These are phyloP conservation scores for Sipha maydis DNA, from an alignment of 2,888 invertebrate genomes.

Conservation along the genomic window DNA sequence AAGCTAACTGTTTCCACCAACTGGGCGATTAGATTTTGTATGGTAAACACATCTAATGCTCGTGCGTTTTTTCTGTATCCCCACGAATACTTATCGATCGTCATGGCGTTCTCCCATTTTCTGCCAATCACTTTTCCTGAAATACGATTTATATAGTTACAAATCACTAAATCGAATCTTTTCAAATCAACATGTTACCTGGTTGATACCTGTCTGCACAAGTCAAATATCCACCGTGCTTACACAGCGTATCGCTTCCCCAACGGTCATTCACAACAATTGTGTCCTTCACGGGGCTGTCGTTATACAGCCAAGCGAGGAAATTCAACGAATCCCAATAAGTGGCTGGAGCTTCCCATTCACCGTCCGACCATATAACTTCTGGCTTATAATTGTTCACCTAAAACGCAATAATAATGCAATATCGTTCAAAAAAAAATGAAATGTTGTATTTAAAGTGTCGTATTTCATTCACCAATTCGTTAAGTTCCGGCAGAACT, in stretches of 20 bases:
- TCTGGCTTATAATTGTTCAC: constrained; percentile 72
- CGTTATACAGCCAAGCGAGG: constrained; percentile 92
- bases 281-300: constrained; percentile 87
- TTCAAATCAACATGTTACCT: constrained; percentile 69
- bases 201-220: constrained; percentile 86
- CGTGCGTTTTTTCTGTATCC: constrained; percentile 81
- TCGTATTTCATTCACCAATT: constrained; percentile 71
- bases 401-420: constrained; percentile 62
- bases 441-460: not conserved
- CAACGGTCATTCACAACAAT: constrained; percentile 95
- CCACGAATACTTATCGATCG: constrained; percentile 88
- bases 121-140: constrained; percentile 75
- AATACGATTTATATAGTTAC: not conserved
- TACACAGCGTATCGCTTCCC: constrained; percentile 82
- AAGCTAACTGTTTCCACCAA: constrained; percentile 84
- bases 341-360: constrained; percentile 85
- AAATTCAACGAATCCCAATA: constrained; percentile 90
- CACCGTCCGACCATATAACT: constrained; percentile 93
- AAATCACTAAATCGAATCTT: not conserved
- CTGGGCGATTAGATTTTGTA: constrained; percentile 76
- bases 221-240: constrained; percentile 90
- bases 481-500: constrained; percentile 83
- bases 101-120: constrained; percentile 97
- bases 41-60: constrained; percentile 75
- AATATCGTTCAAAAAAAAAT: not conserved